Conservation (phyloP, 2,113 vertebrate species). For the Eretmochelys imbricata region DNA sequence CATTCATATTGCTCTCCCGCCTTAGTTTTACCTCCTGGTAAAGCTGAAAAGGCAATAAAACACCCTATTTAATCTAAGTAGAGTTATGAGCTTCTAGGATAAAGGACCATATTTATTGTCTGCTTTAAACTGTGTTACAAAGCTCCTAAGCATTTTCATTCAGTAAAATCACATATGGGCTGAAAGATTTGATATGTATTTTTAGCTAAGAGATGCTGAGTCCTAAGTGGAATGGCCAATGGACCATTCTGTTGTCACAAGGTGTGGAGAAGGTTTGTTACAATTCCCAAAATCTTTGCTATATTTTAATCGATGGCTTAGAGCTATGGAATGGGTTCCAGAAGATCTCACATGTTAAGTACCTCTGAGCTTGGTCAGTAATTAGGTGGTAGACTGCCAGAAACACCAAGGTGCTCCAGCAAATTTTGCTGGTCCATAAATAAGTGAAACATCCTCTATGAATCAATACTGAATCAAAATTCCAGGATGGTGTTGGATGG, state of each 20-base stretch:
- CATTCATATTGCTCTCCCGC: conserved; percentile 78
- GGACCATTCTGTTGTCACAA: background rate
- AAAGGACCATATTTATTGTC: background rate
- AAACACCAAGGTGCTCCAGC: background rate
- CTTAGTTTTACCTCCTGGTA: conserved; percentile 92
- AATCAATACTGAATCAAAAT: background rate
- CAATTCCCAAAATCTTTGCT: background rate
- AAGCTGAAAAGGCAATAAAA: conserved; percentile 81
- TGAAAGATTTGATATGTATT: background rate
- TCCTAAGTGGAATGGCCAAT: background rate
- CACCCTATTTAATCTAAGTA: background rate
- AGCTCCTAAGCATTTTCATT: background rate
- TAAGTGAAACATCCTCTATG: background rate
- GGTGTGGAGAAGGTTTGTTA: background rate
- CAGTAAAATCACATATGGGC: background rate
- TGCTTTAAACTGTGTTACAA: background rate
- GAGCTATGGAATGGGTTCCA: background rate
- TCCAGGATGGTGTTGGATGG: background rate
- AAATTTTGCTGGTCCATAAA: background rate
- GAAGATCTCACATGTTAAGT: rapidly evolving
- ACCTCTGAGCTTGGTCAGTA: background rate
- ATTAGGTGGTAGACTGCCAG: background rate
- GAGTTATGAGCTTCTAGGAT: background rate
- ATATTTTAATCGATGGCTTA: background rate
- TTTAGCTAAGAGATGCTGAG: background rate